These are phyloP conservation scores for Microplitis manilae DNA, from an alignment of 2,888 invertebrate species.

Conservation along the genomic window DNA sequence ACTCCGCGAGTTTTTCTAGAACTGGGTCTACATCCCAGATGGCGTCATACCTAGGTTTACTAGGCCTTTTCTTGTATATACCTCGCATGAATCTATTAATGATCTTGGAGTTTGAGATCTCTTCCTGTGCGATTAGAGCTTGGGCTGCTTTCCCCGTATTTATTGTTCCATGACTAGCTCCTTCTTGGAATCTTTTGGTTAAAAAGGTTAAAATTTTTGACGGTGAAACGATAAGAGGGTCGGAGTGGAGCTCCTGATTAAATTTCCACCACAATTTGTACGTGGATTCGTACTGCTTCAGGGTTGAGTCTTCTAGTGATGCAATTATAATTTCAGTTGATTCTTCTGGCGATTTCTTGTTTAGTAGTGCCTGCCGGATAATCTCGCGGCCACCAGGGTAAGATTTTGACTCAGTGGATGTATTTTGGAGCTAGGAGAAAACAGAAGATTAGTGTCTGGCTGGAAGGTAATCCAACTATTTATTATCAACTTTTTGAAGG, in stretches of 20 bases:
- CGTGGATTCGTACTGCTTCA: slow-evolving; percentile 35
- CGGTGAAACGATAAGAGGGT: slow-evolving; percentile 6
- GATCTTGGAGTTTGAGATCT: slow-evolving; percentile 44
- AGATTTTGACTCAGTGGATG: slow-evolving; percentile 24
- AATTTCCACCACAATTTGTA: slow-evolving; percentile 40
- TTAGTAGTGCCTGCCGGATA: slow-evolving; percentile 29
- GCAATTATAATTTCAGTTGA: slow-evolving; percentile 32
- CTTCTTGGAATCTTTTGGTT: slow-evolving; percentile 32
- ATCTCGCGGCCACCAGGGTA: slow-evolving; percentile 35
- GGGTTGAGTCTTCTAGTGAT: slow-evolving; percentile 21
- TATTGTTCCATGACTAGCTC: slow-evolving; percentile 50
- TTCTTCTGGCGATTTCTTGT: slow-evolving; percentile 22
- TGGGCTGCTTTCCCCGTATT: slow-evolving; percentile 54
- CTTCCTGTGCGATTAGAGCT: slow-evolving; percentile 51
- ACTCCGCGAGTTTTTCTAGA: slow-evolving; percentile 28
- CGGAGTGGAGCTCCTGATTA: not conserved
- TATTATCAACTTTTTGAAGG: slow-evolving; percentile 11
- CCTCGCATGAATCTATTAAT: slow-evolving; percentile 55
- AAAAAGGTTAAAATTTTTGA: slow-evolving; percentile 24
- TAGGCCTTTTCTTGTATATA: slow-evolving; percentile 49
- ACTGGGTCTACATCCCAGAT: slow-evolving; percentile 45
- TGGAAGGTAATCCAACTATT: not conserved
- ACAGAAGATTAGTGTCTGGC: slow-evolving; percentile 18
- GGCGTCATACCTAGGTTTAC: slow-evolving; percentile 41
- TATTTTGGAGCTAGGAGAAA: slow-evolving; percentile 27